A percentile compares a stretch with the other conserved stretches of the same genome.
Conservation (phyloP, 2,797 vertebrate species). For the Orientallactaga sibirica region DNA sequence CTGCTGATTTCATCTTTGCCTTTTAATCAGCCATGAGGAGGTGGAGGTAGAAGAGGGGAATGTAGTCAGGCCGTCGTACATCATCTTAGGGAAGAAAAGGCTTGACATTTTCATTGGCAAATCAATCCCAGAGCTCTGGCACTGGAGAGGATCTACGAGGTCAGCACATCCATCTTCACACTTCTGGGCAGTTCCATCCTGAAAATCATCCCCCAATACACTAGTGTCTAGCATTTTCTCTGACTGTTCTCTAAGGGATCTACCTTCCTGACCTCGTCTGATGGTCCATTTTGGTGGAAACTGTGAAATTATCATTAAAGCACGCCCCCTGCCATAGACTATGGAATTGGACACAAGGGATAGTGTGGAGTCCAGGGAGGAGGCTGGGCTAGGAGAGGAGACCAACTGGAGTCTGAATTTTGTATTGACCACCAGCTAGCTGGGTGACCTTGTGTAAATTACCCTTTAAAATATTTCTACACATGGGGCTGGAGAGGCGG, state of each 20-base stretch:
- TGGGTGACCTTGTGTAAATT: background rate
- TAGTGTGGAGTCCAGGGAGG: background rate
- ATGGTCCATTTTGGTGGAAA: conserved; percentile 36
- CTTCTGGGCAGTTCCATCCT: background rate
- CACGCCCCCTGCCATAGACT: too few relatives aligned
- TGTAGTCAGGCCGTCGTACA: conserved; percentile 25
- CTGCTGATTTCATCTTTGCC: conserved; percentile 68
- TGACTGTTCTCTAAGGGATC: conserved; percentile 20
- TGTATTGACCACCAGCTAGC: background rate
- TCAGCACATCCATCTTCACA: conserved; percentile 58
- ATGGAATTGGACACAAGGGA: background rate
- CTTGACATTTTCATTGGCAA: conserved; percentile 71
- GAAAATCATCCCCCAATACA: background rate
- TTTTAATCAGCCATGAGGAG: conserved; percentile 71
- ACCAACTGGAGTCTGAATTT: background rate
- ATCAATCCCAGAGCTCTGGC: conserved; percentile 62
- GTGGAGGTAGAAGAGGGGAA: conserved; percentile 9
- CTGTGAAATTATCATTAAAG: conserved; percentile 33
- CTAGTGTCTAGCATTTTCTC: background rate
- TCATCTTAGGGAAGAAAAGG: conserved; percentile 68
- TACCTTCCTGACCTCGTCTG: conserved; percentile 21
- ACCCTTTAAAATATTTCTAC: background rate
- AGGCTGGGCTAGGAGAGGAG: background rate
- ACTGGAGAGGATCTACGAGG: conserved; percentile 31
- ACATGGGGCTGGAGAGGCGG: background rate